Conservation (phyloP, 2,113 vertebrate species). For the Eurypyga helias region DNA sequence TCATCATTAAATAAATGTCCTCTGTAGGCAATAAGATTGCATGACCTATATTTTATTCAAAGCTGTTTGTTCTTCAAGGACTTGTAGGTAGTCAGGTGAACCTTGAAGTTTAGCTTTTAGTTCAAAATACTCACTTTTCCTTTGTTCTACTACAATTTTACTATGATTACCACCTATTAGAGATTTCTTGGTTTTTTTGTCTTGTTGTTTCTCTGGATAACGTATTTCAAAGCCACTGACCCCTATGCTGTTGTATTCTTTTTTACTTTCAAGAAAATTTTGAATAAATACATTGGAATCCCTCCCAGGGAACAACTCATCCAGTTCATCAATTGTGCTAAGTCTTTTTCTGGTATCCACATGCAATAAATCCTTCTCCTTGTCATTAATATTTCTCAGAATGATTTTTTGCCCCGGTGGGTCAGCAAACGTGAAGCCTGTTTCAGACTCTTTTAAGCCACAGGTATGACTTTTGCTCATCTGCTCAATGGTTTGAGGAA, state of each 20-base stretch:
- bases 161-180: constrained; percentile 97
- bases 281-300: constrained; percentile 97
- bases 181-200: constrained; percentile 96
- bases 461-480: constrained; percentile 96
- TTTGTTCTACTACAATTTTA: constrained; percentile 97
- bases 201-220: constrained; percentile 95
- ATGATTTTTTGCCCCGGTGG: constrained; percentile 92
- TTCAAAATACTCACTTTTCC: constrained; percentile 98
- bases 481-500: constrained; percentile 97
- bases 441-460: constrained; percentile 90
- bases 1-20: constrained; percentile 87
- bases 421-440: constrained; percentile 90
- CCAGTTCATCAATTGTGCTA: constrained; percentile 97
- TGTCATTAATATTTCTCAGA: constrained; percentile 87
- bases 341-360: constrained; percentile 91
- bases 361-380: constrained; percentile 91
- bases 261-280: constrained; percentile 94
- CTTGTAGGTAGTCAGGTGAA: constrained; percentile 98
- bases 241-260: constrained; percentile 97
- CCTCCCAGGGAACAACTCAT: constrained; percentile 93
- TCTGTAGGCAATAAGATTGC: constrained; percentile 74
- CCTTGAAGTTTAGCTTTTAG: constrained; percentile 97
- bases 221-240: constrained; percentile 97
- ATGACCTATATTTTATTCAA: constrained; percentile 90
- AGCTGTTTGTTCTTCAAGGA: constrained; percentile 98